Evolutionary conservation across 2,797 vertebrate species (phyloP), one percentile per base, ranked within the genome.

Genomic region (Anabas testudineus): DNA sequence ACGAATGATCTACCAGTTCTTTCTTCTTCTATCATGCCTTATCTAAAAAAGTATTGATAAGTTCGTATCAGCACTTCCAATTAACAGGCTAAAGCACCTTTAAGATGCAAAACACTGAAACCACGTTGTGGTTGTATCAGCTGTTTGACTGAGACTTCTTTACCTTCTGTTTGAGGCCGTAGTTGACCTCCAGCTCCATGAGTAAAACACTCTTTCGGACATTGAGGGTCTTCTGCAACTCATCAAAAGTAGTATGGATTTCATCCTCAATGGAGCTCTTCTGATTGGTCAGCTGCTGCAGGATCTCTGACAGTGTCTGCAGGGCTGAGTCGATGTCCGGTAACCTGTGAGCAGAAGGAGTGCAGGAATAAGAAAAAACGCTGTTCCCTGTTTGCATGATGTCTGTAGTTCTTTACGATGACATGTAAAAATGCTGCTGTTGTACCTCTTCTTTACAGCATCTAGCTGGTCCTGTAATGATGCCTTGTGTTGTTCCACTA

Each of bases 181-280:
- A 99, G 94, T 97, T 99, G 88, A 99, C 97, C 90, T 99, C 98
- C 87, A 99, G 93, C 85, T 99, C 98, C 98, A 99, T 99, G 0
- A 99, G 96, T 75, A 99, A 88, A 49, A 99, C 96, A 0, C 97
- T 99, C 88, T 99, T 99, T 69, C 98, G 95, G 67, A 99, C 96
- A 21, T 98, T 98, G 68, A 99, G 89, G 2, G 96, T 97, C 90
- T 98, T 99, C 93, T 99, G 97, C 66, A 99, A 88, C 87, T 99
- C 97, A 34, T 97, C 96, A 54, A 99, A 99, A 36, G 96, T 97
- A 7, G 92, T 87, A 58, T 98, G 97, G 88, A 99, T 97, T 88
- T 96, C 95, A 7, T 96, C 95, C 84, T 99, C 97, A 0, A 98
- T 98, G 85, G 95, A 94, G 85, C 95, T 95, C 91, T 99, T 99